A percentile compares a stretch with the other conserved stretches of the same genome.
phyloP scores from a whole-genome alignment of 1,140 invertebrate species.

The Mactra quadrangularis region DNA sequence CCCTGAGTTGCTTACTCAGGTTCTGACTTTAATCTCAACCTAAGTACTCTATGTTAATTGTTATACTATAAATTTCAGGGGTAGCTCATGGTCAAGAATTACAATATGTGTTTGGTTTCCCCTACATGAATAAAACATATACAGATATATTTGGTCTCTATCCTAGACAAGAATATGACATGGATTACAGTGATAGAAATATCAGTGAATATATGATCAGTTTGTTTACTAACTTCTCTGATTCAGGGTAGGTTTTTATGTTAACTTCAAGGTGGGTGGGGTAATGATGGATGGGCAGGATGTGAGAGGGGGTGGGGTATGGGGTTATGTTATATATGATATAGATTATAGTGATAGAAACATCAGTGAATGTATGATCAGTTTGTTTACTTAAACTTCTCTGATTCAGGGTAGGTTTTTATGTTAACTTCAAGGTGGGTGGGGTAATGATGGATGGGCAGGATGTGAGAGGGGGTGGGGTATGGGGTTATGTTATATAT shows the following conservation, averaged over 20 bases:
- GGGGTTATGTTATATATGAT: no score
- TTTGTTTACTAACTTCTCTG: constrained; percentile 95
- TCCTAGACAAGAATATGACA: constrained; percentile 90
- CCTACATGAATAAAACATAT: constrained; percentile 81
- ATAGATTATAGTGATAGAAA: constrained; percentile 92
- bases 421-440: no score
- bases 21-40: no score
- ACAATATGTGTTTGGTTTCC: constrained; percentile 82
- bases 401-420: constrained; percentile 92
- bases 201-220: constrained; percentile 99
- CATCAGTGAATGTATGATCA: constrained; percentile 98
- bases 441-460: no score
- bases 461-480: no score
- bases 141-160: constrained; percentile 77
- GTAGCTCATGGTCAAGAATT: constrained; percentile 91
- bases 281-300: no score
- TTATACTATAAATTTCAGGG: constrained; percentile 81
- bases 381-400: constrained; percentile 96
- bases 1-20: no score
- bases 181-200: constrained; percentile 92
- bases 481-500: no score
- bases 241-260: constrained; percentile 92
- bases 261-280: no score
- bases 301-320: no score
- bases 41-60: no score